Base-by-base conservation (phyloP, 2,113 vertebrate genomes). In the Clarias macrocephalus region DNA sequence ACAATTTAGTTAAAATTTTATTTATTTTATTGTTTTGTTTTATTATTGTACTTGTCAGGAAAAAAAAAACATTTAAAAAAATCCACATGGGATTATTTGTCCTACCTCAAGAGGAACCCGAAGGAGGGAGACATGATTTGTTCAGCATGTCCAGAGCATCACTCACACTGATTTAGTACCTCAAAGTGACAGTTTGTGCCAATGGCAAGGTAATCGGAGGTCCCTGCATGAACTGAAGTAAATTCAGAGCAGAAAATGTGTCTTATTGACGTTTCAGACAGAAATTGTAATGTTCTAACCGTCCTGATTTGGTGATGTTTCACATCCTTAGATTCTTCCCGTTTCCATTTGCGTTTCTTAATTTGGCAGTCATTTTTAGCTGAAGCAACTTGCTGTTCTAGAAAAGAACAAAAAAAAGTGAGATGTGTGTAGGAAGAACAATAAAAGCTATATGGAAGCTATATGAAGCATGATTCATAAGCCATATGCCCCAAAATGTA, bases 41-140 rank as follows among this genome's bases (percentile, higher is more conserved):
- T 42, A 42, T 42, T 48, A 48, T 48, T 48, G 7, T 48, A 8
- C 48, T 48, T 48, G 48, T 48, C 42, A 42, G 42, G 42, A 42
- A 6, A 3, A 75, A 75, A 75, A 23, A 42, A 72, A 33, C 37
- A 77, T 8, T 16, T 23, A 7, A 16, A 21, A 79, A 82, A 82
- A 75, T 82, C 81, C 89, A 89, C 48, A 84, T 66, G 81, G 81
- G 82, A 62, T 62, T 75, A 62, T 77, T 56, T n/a, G 33, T 59
- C 77, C 52, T 62, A 91, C 93, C 93, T 93, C 87, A 91, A 92
- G 92, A 91, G 90, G 93, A 93, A 66, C 88, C 88, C 86, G 86
- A 68, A 91, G 93, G 90, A 91, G 88, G 89, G 91, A 90, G 93
- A 92, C 93, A 93, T 92, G 87, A 92, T 93, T 92, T 92, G 88